phyloP scores from a whole-genome alignment of 2,797 vertebrate genomes.

The Notolepis coatsorum region DNA sequence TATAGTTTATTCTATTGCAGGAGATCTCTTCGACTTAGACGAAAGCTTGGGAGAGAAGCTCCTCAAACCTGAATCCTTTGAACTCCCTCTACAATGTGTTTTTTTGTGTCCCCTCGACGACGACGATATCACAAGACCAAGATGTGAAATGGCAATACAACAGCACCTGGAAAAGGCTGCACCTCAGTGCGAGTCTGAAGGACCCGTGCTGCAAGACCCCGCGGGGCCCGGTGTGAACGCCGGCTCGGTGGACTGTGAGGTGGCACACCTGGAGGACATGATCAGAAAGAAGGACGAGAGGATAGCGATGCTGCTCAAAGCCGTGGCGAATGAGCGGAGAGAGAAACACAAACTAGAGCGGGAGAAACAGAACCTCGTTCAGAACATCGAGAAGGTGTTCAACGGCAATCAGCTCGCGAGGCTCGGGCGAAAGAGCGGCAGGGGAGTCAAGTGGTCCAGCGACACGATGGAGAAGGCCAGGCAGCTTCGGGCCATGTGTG shows the following conservation, averaged over 20 bases:
- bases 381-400: slow-evolving; percentile 14
- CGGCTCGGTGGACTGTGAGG: background rate
- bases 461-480: slow-evolving; percentile 2
- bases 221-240: background rate
- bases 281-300: slow-evolving; percentile 12
- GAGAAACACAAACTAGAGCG: slow-evolving; percentile 13
- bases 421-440: slow-evolving; percentile 6
- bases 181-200: background rate
- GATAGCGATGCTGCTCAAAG: background rate
- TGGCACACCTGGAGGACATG: background rate
- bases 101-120: slow-evolving; percentile 6
- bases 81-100: slow-evolving; percentile 21
- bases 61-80: slow-evolving; percentile 7
- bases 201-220: background rate
- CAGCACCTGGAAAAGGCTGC: background rate
- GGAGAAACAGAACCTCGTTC: slow-evolving; percentile 11
- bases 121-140: background rate
- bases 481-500: slow-evolving; percentile 10
- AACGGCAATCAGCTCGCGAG: slow-evolving; percentile 6
- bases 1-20: background rate
- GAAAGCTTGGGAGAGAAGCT: background rate
- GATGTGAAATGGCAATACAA: background rate
- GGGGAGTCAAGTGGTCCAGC: slow-evolving; percentile 8
- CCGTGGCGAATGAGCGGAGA: background rate
- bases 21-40: background rate